Base-by-base conservation (phyloP, 2,797 vertebrate species). In the Xenopus petersii region DNA sequence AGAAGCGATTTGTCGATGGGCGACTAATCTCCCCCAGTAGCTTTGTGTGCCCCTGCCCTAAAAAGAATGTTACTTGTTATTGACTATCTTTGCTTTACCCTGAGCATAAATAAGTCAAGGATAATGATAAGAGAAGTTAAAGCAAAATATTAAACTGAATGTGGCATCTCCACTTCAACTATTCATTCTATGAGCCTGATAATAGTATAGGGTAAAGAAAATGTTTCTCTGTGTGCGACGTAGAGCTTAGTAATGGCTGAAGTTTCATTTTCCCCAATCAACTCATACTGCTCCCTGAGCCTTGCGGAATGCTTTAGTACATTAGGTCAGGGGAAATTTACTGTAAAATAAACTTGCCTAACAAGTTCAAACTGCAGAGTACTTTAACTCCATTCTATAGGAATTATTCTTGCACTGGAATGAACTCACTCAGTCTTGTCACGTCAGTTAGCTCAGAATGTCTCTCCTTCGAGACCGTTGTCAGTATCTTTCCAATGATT, bases 221-320 rank as follows among this genome's bases (percentile, higher is more conserved):
- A 13, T 63, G 24, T 61, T 63, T 12, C 17, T 59, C 55, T 55
- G 46, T 17, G 63, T 47, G 48, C 12, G 5, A 64, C 15, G 3
- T 69, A 75, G 68, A 62, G 33, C 26, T 30, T 30, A 30, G 26
- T 56, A 60, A 69, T 47, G 60, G 51, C 51, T 13, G 51, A 21
- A 26, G 51, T 64, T 24, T 70, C 30, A 70, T 75, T n/a, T 64
- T 75, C 67, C 17, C 62, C 54, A 70, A 70, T 70, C 55, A 56
- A 62, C 67, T 75, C 48, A 46, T 56, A 46, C 13, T n/a, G 46
- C 26, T 11, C 24, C 13, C 21, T 60, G 21, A 26, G 58, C 12
- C 47, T 8, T 10, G 15, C 5, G 51, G 47, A 46, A 49, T 13
- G 16, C 56, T 36, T 42, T 8, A 56, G 16, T 16, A 17, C 16